Evolutionary conservation across 2,113 vertebrate species (phyloP).

Genomic region (Acanthochromis polyacanthus): DNA sequence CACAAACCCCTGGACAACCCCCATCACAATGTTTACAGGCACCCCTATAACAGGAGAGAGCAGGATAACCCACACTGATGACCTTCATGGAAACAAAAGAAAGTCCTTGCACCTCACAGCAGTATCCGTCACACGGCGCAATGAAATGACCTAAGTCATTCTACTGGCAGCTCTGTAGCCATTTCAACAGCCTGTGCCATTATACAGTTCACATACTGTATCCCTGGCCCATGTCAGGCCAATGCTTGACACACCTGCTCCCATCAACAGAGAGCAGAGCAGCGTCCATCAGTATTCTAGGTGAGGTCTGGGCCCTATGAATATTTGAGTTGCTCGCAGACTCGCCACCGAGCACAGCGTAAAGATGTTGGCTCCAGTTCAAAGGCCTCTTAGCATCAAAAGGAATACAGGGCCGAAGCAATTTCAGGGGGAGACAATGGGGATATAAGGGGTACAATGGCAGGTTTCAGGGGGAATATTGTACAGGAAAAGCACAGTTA

Average conservation of each 20-base stretch:
- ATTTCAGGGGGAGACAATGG: conserved; percentile 37
- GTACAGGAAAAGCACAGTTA: conserved; percentile 11
- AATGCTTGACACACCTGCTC: conserved; percentile 39
- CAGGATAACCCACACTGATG: conserved; percentile 17
- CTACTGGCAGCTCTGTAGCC: conserved; percentile 40
- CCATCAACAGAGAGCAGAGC: conserved; percentile 19
- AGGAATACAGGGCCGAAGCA: conserved; percentile 45
- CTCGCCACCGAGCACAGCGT: conserved; percentile 43
- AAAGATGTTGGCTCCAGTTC: conserved; percentile 71
- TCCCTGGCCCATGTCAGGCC: conserved; percentile 4
- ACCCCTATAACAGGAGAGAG: neutral
- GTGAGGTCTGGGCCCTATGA: conserved; percentile 63
- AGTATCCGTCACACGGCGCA: conserved; percentile 43
- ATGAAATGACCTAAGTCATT: conserved; percentile 38
- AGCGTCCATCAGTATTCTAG: conserved; percentile 69
- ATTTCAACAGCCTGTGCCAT: conserved; percentile 38
- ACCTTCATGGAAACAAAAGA: conserved; percentile 60
- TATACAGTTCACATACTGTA: conserved; percentile 39
- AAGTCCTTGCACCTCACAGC: conserved; percentile 52
- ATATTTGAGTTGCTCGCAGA: conserved; percentile 71
- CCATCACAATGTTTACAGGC: conserved; percentile 57
- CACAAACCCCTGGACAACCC: conserved; percentile 47
- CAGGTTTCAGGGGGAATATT: conserved; percentile 3
- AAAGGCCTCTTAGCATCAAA: conserved; percentile 79
- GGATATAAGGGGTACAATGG: neutral